Percentiles rank a stretch among this genome's conserved stretches.
These are phyloP conservation scores for Stegodyphus dumicola DNA, from an alignment of 1,140 invertebrate genomes.

Conservation along the genomic window DNA sequence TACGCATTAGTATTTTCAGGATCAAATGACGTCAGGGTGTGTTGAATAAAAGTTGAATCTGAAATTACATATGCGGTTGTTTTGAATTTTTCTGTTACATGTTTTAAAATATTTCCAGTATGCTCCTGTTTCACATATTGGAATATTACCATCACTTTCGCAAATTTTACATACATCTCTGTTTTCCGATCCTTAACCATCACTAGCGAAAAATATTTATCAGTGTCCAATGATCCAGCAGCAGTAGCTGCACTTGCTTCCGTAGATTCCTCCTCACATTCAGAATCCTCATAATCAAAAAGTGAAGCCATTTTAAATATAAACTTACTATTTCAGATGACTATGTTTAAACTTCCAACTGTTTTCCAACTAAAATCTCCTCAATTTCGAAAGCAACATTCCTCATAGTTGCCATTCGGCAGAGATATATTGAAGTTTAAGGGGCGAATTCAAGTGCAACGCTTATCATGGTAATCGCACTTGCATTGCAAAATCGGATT, in stretches of 20 bases:
- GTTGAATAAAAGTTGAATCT: constrained; percentile 4
- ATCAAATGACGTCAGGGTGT: neutral
- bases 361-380: no score
- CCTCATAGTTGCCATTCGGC: no score
- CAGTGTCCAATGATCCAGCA: no score
- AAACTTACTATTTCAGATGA: no score
- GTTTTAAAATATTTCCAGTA: neutral
- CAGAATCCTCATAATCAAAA: neutral
- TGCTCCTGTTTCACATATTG: constrained; percentile 1
- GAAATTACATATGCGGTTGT: constrained; percentile 5
- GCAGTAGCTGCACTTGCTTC: no score
- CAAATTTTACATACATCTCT: constrained; percentile 51
- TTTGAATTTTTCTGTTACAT: neutral
- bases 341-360: no score
- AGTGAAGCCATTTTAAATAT: neutral
- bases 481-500: no score
- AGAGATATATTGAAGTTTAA: no score
- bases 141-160: constrained; percentile 33
- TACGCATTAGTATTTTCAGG: constrained; percentile 12
- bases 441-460: no score
- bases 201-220: no score
- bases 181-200: constrained; percentile 34
- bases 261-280: constrained; percentile 23
- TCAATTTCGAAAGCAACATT: no score
- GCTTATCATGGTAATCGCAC: no score